Percentiles rank a stretch among this genome's conserved stretches.
These are phyloP conservation scores for Mus minutoides DNA, from an alignment of 2,797 vertebrate species.

Conservation along the genomic window DNA sequence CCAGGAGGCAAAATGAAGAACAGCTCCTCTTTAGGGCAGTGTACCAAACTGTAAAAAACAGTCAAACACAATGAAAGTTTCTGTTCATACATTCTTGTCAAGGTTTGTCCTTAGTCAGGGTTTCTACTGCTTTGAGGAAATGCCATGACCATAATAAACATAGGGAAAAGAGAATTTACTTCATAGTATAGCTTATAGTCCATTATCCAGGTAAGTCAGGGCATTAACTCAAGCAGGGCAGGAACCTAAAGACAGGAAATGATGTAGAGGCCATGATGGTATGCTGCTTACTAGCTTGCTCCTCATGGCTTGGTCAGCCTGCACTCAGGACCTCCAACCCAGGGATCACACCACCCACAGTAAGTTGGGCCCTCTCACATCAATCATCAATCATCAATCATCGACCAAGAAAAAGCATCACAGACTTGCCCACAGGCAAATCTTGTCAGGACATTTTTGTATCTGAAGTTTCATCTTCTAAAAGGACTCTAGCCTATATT, in stretches of 20 bases:
- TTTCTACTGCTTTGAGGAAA: background rate
- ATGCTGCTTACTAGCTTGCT: background rate
- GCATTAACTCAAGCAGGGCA: background rate
- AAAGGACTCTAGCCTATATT: background rate
- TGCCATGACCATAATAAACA: background rate
- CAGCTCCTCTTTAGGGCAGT: background rate
- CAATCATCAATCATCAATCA: background rate
- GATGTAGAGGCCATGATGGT: background rate
- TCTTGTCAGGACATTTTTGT: background rate
- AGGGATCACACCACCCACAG: background rate
- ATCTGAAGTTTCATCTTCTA: background rate
- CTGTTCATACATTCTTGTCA: background rate
- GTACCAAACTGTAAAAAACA: constrained; percentile 39
- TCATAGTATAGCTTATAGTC: background rate
- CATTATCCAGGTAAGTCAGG: background rate
- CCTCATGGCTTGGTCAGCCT: background rate
- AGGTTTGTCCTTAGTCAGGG: background rate
- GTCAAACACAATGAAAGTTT: background rate
- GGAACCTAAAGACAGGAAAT: background rate
- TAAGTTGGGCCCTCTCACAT: background rate
- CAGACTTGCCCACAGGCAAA: background rate
- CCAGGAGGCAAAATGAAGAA: constrained; percentile 5
- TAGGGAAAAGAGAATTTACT: background rate
- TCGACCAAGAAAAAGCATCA: background rate
- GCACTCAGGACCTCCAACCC: background rate